Evolutionary conservation across 2,888 invertebrate species (phyloP).

Genomic region (Eustalomyia histrio): DNA sequence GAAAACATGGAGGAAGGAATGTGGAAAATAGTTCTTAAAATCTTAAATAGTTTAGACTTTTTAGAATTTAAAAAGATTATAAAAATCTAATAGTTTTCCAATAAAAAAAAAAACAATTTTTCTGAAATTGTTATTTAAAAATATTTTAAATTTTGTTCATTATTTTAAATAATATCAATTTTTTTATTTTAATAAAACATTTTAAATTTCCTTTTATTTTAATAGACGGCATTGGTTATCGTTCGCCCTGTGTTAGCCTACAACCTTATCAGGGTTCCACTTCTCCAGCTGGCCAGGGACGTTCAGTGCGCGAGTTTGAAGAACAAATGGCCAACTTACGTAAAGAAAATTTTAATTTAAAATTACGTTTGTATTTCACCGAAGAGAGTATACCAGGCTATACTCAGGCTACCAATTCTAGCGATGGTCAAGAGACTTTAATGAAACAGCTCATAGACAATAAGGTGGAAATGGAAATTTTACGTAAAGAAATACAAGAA

Average conservation of each 20-base stretch:
- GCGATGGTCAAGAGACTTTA: slow-evolving; percentile 72
- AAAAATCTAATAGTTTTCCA: no score
- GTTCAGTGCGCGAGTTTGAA: slow-evolving; percentile 94
- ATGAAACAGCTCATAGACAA: slow-evolving; percentile 85
- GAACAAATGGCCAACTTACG: slow-evolving; percentile 89
- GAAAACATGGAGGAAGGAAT: no score
- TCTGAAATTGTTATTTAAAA: no score
- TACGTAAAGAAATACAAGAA: slow-evolving; percentile 87
- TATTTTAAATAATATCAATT: no score
- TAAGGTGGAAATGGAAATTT: slow-evolving; percentile 87
- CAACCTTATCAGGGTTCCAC: slow-evolving; percentile 73
- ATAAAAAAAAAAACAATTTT: no score
- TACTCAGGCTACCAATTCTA: slow-evolving; percentile 68
- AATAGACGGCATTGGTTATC: slow-evolving; percentile 73
- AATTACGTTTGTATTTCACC: slow-evolving; percentile 93
- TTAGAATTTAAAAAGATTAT: no score
- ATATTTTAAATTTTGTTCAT: no score
- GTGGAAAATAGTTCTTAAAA: no score
- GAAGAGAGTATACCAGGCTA: slow-evolving; percentile 86
- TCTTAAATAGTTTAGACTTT: no score
- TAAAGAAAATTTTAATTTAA: slow-evolving; percentile 96
- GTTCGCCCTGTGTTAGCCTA: slow-evolving; percentile 72
- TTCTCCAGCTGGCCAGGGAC: slow-evolving; percentile 81
- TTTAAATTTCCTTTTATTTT: background rate
- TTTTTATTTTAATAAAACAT: no score